phyloP scores from a whole-genome alignment of 2,113 vertebrate species.

The Strix uralensis region DNA sequence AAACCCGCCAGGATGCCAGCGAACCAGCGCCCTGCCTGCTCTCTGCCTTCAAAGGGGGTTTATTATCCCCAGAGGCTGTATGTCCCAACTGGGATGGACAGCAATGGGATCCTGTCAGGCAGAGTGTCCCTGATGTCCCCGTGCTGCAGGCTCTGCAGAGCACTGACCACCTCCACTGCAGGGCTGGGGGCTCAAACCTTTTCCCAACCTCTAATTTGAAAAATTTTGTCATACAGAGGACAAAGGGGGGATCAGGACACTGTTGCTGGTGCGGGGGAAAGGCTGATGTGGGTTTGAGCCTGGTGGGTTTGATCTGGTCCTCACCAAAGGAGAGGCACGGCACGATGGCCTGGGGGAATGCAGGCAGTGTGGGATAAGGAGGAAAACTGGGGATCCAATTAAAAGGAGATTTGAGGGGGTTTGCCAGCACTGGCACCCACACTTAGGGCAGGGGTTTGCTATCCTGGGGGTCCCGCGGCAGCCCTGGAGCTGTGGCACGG shows the following conservation, averaged over 20 bases:
- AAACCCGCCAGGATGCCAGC: neutral
- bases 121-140: accelerated
- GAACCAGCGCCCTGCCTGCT: neutral
- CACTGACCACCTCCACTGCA: neutral
- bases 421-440: accelerated
- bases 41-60: neutral
- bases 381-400: neutral
- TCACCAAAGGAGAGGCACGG: accelerated
- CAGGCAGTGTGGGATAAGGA: neutral
- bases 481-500: neutral
- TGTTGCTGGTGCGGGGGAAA: neutral
- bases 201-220: neutral
- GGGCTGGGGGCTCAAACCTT: neutral
- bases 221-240: neutral
- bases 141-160: neutral
- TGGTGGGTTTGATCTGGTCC: neutral
- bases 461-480: neutral
- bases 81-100: neutral
- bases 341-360: accelerated
- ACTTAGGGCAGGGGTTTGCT: neutral
- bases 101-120: neutral
- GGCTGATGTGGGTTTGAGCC: neutral
- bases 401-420: neutral
- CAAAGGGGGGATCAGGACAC: neutral
- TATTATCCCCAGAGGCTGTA: neutral